phyloP scores from a whole-genome alignment of 1,140 invertebrate genomes.

The Drosophila ambigua region DNA sequence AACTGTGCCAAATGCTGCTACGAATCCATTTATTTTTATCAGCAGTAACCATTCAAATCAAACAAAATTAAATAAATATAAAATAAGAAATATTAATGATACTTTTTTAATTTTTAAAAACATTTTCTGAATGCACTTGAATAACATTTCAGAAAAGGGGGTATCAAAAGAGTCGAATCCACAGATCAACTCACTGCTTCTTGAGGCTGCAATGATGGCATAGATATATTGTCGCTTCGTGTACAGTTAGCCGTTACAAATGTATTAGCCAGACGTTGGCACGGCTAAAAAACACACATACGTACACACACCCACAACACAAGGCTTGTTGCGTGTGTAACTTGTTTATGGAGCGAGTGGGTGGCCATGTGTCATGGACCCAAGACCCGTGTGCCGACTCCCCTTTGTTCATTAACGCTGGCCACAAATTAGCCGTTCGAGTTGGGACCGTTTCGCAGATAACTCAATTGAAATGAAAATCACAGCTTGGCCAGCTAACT shows the following conservation, averaged over 20 bases:
- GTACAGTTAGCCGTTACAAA: conserved; percentile 79
- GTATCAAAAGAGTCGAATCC: conserved; percentile 13
- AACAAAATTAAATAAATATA: background rate
- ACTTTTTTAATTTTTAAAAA: no score
- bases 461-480: conserved; percentile 82
- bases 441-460: conserved; percentile 46
- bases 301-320: background rate
- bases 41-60: background rate
- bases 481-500: conserved; percentile 42
- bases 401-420: conserved; percentile 64
- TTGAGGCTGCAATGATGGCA: conserved; percentile 44
- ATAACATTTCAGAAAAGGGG: no score
- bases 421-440: conserved; percentile 61
- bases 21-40: no score
- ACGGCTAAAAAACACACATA: conserved; percentile 52
- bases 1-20: conserved; percentile 16
- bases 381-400: conserved; percentile 13
- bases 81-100: no score
- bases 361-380: conserved; percentile 52
- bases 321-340: conserved; percentile 27
- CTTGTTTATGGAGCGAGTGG: conserved; percentile 68
- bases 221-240: conserved; percentile 79
- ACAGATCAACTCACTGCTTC: background rate
- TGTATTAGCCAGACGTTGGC: conserved; percentile 66
- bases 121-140: no score